These are phyloP conservation scores for Saccopteryx bilineata DNA, from an alignment of 2,113 vertebrate genomes.

Conservation along the genomic window DNA sequence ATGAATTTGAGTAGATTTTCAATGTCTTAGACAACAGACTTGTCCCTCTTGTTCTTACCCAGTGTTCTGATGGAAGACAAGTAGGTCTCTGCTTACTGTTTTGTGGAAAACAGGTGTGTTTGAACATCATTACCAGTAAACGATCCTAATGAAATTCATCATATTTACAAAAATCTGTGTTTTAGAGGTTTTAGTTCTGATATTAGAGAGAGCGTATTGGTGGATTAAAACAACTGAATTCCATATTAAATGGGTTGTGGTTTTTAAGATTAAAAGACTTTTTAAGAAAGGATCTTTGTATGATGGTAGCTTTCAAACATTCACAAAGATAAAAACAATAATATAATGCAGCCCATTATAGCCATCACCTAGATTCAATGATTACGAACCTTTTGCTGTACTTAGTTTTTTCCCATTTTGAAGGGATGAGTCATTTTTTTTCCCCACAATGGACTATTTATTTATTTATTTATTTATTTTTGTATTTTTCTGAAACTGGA, in stretches of 20 bases:
- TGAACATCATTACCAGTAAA: neutral
- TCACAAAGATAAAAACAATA: neutral
- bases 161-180: slow-evolving; percentile 10
- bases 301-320: slow-evolving; percentile 33
- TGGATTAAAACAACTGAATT: slow-evolving; percentile 22
- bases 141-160: slow-evolving; percentile 5
- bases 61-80: neutral
- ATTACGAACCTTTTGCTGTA: neutral
- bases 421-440: neutral
- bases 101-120: neutral
- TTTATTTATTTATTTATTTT: too few species aligned
- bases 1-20: neutral
- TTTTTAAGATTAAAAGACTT: neutral
- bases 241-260: neutral
- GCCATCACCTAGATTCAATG: neutral
- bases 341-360: neutral
- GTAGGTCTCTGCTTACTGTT: neutral
- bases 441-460: too few species aligned
- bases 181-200: slow-evolving; percentile 41
- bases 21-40: neutral
- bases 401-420: neutral
- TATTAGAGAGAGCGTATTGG: neutral
- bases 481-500: too few species aligned
- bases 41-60: neutral
- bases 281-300: neutral